Conservation (phyloP, 2,888 invertebrate genomes). For the Cylindroiulus punctatus region DNA sequence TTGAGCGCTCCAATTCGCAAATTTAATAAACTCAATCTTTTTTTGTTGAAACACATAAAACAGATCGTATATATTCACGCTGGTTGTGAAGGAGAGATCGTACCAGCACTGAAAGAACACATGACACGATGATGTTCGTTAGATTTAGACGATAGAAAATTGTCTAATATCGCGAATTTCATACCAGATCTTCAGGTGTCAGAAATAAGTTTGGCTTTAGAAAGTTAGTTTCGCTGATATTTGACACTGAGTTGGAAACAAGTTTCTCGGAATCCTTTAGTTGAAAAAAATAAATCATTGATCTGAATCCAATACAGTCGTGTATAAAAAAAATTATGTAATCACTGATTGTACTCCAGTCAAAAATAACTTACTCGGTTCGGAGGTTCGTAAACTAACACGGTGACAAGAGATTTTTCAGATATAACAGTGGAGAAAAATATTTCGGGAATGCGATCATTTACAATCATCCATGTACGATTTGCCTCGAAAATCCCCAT, state of each 20-base stretch:
- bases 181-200: too few species aligned
- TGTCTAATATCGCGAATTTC: not conserved
- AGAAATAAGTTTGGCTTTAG: too few species aligned
- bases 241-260: not conserved
- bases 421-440: not conserved
- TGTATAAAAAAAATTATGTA: too few species aligned
- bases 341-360: not conserved
- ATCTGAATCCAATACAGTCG: not conserved
- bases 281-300: not conserved
- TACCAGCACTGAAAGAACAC: not conserved
- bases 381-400: not conserved
- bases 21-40: not conserved
- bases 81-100: not conserved
- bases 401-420: not conserved
- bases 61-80: not conserved
- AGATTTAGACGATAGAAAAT: not conserved
- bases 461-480: constrained; percentile 9
- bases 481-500: not conserved
- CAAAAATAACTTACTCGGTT: not conserved
- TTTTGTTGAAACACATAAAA: not conserved
- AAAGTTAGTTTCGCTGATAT: not conserved
- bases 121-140: not conserved
- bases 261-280: not conserved
- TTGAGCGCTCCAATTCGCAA: not conserved
- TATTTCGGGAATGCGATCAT: constrained; percentile 11